A percentile compares a stretch with the other conserved stretches of the same genome.
Conservation (phyloP, 2,888 invertebrate species). For the Epinotia bilunana region DNA sequence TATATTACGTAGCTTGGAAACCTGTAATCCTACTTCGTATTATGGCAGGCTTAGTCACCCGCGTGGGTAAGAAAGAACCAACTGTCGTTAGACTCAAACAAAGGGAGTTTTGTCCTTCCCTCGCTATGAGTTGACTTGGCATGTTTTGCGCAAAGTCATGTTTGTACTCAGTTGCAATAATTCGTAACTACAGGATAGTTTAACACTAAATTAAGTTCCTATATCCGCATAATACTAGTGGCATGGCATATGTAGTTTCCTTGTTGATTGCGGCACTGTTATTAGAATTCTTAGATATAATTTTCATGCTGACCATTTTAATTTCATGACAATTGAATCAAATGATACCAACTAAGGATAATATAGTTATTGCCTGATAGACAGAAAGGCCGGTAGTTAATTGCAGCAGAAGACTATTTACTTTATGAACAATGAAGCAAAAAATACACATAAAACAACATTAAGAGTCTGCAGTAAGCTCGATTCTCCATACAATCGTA, state of each 20-base stretch:
- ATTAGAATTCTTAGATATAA: not conserved
- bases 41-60: slow-evolving; percentile 32
- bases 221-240: slow-evolving; percentile 5
- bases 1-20: slow-evolving; percentile 17
- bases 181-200: slow-evolving; percentile 9
- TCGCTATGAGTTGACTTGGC: slow-evolving; percentile 20
- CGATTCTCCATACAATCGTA: too few relatives aligned
- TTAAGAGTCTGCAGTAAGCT: too few relatives aligned
- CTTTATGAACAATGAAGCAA: too few relatives aligned
- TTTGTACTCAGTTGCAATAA: not conserved
- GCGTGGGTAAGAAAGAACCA: slow-evolving; percentile 23
- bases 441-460: too few relatives aligned
- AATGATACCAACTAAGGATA: too few relatives aligned
- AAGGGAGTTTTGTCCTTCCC: slow-evolving; percentile 27
- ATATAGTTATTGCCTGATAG: too few relatives aligned
- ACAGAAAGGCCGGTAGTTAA: too few relatives aligned
- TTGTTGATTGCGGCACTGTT: not conserved
- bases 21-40: slow-evolving; percentile 2
- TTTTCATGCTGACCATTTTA: too few relatives aligned
- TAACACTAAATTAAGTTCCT: slow-evolving; percentile 14
- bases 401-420: too few relatives aligned
- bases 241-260: not conserved
- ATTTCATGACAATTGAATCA: too few relatives aligned
- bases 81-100: slow-evolving; percentile 18
- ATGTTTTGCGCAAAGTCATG: slow-evolving; percentile 1